Base-by-base conservation (phyloP, 2,888 invertebrate genomes). In the Baccha elongata region DNA sequence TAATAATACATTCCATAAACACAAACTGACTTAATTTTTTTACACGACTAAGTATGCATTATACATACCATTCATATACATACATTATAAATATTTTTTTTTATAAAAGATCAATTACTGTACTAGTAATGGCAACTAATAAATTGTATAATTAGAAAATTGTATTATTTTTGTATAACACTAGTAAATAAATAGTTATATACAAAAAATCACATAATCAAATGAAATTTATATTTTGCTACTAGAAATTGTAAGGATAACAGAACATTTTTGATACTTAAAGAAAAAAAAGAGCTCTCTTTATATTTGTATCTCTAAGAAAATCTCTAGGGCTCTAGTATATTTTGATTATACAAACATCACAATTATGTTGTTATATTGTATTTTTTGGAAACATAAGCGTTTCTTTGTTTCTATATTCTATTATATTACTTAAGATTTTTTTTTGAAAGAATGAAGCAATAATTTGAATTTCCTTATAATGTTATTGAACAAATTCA, bases 181-280 rank as follows among this genome's bases (percentile, higher is more conserved):
- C 68, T 83, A 83, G 78, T 32, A 50, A 83, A 73, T 73, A 81
- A 35, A 55, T 21, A 55, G n/a, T n/a, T 13, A 55, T 29, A 55
- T 11, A 53, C 40, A 58, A 35, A 58, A 23, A 40, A 58, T 40
- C 35, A 58, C 72, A 46, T 83, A 83, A 83, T 73, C 76, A 64
- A 83, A 83, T 55, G 52, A 78, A 78, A 76, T 68, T 78, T 78
- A 72, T 83, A 83, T 83, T 83, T 83, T 83, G 78, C 83, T 83
- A 83, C 73, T 72, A 62, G 76, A 73, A 76, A 83, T 83, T 78
- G 83, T 83, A 73, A 42, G 40, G 26, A 50, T 72, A 78, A 46
- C 15, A 67, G 10, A 15, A 46, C 1, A 68, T 58, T 55, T 83
- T 83, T 72, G 60, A 83, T 76, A 83, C 76, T 83, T 83, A 72